Percentiles rank a stretch among this genome's conserved stretches.
These are phyloP conservation scores for Turritopsis rubra DNA, from an alignment of 30 jellyfish, hydroid and myxozoan genomes.

Conservation along the genomic window DNA sequence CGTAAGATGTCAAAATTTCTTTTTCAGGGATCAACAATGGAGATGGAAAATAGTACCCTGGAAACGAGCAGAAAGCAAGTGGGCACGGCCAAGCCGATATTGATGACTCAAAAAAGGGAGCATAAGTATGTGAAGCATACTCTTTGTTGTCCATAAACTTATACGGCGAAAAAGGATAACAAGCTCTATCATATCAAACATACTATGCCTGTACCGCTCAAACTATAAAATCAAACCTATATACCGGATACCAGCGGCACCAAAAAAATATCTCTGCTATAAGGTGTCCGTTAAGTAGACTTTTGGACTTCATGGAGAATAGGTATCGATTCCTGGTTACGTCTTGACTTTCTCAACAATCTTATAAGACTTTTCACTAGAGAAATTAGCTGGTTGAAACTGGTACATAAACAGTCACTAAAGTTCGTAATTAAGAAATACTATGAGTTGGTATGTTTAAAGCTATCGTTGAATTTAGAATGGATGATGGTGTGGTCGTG, in stretches of 20 bases:
- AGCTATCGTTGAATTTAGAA: neutral
- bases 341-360: no score
- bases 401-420: neutral
- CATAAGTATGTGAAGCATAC: neutral
- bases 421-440: neutral
- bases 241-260: no score
- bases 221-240: no score
- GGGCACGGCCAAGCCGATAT: constrained; percentile 46
- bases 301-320: no score
- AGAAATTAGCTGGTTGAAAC: neutral
- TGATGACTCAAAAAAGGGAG: neutral
- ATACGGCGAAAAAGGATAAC: neutral
- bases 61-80: constrained; percentile 18
- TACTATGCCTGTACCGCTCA: no score
- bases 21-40: neutral
- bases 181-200: neutral
- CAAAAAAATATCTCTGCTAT: no score
- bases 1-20: neutral
- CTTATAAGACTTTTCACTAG: no score
- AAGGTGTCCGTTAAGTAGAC: no score
- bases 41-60: neutral
- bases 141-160: neutral
- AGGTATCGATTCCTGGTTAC: no score
- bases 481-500: neutral
- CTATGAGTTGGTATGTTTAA: neutral